Conservation (phyloP, 2,888 invertebrate genomes). For the Dicroscelio sp. region DNA sequence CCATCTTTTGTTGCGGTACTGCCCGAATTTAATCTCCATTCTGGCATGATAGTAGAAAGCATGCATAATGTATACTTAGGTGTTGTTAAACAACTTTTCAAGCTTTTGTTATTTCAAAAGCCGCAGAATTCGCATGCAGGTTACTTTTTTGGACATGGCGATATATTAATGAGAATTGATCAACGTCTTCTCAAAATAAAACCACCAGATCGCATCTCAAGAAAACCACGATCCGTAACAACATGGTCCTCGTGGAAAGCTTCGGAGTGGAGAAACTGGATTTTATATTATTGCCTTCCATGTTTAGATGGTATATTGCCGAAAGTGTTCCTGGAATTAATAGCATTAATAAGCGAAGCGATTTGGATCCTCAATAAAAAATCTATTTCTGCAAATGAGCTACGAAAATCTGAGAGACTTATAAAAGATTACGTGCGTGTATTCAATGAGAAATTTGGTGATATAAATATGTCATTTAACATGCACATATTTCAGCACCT, state of each 20-base stretch:
- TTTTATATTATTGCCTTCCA: conserved; percentile 53
- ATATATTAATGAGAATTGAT: conserved; percentile 53
- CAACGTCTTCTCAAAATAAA: conserved; percentile 54
- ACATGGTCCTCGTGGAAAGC: conserved; percentile 66
- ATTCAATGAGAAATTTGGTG: conserved; percentile 13
- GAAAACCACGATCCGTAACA: conserved; percentile 62
- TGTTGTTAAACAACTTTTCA: neutral
- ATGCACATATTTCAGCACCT: conserved; percentile 3
- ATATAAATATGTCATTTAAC: conserved; percentile 2
- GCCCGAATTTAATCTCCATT: neutral
- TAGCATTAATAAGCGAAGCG: neutral
- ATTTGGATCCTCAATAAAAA: conserved; percentile 29
- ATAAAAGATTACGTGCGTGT: neutral
- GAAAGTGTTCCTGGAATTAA: neutral
- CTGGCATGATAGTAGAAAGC: neutral
- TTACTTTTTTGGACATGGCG: conserved; percentile 32
- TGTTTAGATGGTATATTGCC: conserved; percentile 30
- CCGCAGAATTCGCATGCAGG: no score
- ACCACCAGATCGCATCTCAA: conserved; percentile 60
- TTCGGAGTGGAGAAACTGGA: conserved; percentile 76
- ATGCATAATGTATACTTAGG: conserved; percentile 30
- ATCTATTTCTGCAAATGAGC: conserved; percentile 10
- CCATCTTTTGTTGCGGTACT: neutral
- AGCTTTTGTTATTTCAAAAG: neutral
- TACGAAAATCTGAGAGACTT: neutral